Percentiles rank a stretch among this genome's conserved stretches.
Conservation (phyloP, 2,113 vertebrate species). For the Pseudonaja textilis region DNA sequence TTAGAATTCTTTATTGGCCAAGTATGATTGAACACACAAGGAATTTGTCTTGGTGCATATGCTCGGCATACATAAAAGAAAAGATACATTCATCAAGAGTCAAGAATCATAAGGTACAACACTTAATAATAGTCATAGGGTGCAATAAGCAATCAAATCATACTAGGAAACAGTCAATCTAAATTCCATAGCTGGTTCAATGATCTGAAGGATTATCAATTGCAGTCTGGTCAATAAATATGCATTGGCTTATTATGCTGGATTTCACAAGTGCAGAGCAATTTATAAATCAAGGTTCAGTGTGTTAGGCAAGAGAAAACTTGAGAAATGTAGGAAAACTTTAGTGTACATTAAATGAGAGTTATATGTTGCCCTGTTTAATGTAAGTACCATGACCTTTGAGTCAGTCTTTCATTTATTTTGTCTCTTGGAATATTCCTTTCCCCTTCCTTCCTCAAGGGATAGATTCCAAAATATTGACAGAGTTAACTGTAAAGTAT, state of each 20-base stretch:
- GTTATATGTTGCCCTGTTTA: neutral
- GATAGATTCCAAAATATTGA: neutral
- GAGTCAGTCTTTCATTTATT: neutral
- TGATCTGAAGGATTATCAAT: neutral
- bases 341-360: neutral
- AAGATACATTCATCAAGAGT: too few relatives aligned
- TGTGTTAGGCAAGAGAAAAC: neutral
- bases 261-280: neutral
- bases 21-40: too few relatives aligned
- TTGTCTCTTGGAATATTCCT: neutral
- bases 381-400: neutral
- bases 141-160: too few relatives aligned
- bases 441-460: conserved; percentile 19
- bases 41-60: too few relatives aligned
- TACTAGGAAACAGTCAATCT: too few relatives aligned
- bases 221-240: neutral
- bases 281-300: neutral
- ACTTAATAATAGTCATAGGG: too few relatives aligned
- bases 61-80: too few relatives aligned
- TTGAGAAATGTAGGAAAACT: neutral
- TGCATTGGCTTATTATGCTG: neutral
- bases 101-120: too few relatives aligned
- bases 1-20: too few relatives aligned
- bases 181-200: neutral
- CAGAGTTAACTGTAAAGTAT: conserved; percentile 37